These are phyloP conservation scores for Ochotona curzoniae DNA, from an alignment of 2,113 vertebrate genomes.

Conservation along the genomic window DNA sequence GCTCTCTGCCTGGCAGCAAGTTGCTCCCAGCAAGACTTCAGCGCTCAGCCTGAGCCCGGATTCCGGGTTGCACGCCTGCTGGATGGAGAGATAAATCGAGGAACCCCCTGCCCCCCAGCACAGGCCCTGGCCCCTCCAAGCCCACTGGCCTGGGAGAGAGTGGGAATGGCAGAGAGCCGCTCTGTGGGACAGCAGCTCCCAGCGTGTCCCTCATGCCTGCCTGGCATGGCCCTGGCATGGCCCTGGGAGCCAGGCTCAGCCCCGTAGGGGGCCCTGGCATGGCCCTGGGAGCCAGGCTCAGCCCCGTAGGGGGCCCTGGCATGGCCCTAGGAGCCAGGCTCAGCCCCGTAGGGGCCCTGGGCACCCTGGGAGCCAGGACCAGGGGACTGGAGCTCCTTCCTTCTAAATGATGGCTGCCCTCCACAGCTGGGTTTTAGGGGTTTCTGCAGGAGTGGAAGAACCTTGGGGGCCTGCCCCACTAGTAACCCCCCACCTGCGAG, in stretches of 20 bases:
- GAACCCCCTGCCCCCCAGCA: not conserved
- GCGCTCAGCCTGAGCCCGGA: conserved; percentile 32
- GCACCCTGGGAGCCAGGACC: not conserved
- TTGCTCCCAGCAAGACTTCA: conserved; percentile 5
- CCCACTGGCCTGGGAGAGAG: not conserved
- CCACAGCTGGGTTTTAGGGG: too few relatives aligned
- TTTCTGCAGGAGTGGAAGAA: fast-evolving
- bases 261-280: not conserved
- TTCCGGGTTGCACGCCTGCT: not conserved
- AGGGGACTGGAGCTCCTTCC: not conserved
- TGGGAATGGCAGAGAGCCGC: too few relatives aligned
- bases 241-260: too few relatives aligned
- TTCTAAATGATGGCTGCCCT: not conserved
- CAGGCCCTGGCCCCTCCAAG: not conserved
- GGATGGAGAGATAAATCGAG: conserved; percentile 23
- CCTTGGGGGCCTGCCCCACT: too few relatives aligned
- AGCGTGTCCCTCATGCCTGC: too few relatives aligned
- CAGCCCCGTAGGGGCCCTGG: not conserved
- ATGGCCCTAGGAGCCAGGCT: too few relatives aligned
- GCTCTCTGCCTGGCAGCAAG: conserved; percentile 30
- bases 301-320: not conserved
- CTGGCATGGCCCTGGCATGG: too few relatives aligned
- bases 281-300: not conserved
- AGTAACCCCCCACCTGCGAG: not conserved
- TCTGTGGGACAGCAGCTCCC: too few relatives aligned